Evolutionary conservation across 2,113 vertebrate genomes (phyloP).

Genomic region (Archilochus colubris): DNA sequence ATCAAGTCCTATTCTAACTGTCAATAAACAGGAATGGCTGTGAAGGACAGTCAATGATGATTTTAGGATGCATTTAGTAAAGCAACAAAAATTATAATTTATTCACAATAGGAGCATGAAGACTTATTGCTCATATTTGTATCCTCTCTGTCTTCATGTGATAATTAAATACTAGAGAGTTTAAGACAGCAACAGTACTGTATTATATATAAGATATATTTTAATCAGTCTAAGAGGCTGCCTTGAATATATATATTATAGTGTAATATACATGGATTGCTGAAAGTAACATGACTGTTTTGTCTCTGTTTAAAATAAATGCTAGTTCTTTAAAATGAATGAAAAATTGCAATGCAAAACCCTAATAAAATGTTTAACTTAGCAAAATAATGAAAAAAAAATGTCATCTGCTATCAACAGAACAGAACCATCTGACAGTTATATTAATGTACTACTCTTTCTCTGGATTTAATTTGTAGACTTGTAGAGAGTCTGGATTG

Average conservation of each 20-base stretch:
- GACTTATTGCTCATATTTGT: neutral
- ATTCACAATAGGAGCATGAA: neutral
- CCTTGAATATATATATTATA: neutral
- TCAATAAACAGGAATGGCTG: neutral
- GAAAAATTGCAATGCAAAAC: neutral
- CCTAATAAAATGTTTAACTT: neutral
- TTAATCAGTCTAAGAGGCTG: neutral
- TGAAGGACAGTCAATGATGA: neutral
- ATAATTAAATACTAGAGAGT: neutral
- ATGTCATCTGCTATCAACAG: neutral
- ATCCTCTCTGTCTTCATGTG: neutral
- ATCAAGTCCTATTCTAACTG: neutral
- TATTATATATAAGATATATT: neutral
- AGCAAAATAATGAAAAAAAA: neutral
- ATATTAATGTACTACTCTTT: neutral
- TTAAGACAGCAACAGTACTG: neutral
- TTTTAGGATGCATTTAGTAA: neutral
- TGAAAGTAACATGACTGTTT: neutral
- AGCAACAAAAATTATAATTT: neutral
- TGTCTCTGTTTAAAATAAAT: neutral
- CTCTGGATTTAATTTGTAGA: neutral
- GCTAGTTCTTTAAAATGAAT: neutral
- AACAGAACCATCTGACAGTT: neutral
- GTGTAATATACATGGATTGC: neutral
- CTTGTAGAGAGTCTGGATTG: neutral